phyloP scores from a whole-genome alignment of 2,113 vertebrate genomes.

The Laterallus jamaicensis region DNA sequence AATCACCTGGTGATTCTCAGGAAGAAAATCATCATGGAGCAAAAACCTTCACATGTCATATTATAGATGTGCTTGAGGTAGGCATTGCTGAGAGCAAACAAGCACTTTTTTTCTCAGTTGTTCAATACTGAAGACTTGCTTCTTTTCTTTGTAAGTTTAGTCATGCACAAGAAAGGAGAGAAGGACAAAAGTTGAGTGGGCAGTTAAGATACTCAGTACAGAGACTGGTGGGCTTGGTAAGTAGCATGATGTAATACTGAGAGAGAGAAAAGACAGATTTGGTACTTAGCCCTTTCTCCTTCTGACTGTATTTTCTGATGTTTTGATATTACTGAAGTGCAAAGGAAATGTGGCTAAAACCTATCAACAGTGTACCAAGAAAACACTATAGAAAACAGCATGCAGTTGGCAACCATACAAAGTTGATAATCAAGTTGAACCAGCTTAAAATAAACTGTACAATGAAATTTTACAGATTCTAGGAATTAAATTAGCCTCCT shows the following conservation, averaged over 20 bases:
- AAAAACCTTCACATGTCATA: neutral
- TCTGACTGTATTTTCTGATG: neutral
- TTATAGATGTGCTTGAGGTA: neutral
- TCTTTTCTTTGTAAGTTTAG: neutral
- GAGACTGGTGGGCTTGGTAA: neutral
- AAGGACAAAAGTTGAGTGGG: neutral
- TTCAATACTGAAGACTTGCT: neutral
- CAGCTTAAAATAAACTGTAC: neutral
- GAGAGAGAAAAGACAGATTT: neutral
- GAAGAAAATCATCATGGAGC: neutral
- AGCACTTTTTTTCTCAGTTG: neutral
- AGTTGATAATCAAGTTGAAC: neutral
- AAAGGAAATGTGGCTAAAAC: neutral
- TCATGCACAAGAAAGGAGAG: neutral
- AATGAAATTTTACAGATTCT: neutral
- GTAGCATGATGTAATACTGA: neutral
- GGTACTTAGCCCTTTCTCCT: neutral
- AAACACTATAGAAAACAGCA: neutral
- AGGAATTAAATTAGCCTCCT: neutral
- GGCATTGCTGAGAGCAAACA: neutral
- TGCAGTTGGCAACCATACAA: neutral
- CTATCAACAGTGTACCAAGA: neutral
- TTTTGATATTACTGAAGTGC: neutral
- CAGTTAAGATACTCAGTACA: neutral
- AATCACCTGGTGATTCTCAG: neutral